These are phyloP conservation scores for Peromyscus nudipes DNA, from an alignment of 2,797 vertebrate species.

Conservation along the genomic window DNA sequence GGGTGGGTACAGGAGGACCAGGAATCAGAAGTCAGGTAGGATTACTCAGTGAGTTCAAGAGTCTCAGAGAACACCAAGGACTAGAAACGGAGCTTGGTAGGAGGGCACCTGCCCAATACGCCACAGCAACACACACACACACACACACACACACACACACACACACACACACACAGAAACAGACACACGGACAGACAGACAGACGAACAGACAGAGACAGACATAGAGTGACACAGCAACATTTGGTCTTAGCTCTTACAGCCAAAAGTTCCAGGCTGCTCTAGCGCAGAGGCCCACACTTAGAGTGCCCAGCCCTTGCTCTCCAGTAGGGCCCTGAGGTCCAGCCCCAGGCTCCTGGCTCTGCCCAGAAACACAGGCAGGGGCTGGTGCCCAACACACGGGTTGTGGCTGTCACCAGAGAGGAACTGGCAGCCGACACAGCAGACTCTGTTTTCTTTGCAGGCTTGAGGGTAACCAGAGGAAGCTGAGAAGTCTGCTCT, in stretches of 20 bases:
- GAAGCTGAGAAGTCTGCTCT: slow-evolving; percentile 81
- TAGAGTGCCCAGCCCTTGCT: background rate
- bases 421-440: slow-evolving; percentile 76
- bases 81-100: background rate
- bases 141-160: background rate
- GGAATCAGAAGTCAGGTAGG: background rate
- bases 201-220: background rate
- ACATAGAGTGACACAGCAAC: background rate
- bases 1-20: background rate
- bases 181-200: background rate
- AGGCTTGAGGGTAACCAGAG: slow-evolving; percentile 75
- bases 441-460: slow-evolving; percentile 83
- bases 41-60: background rate
- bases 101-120: background rate
- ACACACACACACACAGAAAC: background rate
- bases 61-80: background rate
- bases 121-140: background rate
- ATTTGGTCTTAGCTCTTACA: background rate
- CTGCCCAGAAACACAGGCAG: slow-evolving; percentile 27
- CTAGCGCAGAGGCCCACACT: background rate
- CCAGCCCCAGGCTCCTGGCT: background rate
- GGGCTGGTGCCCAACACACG: slow-evolving; percentile 65
- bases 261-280: background rate
- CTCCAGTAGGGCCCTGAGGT: background rate
- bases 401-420: slow-evolving; percentile 72